Evolutionary conservation across 2,113 vertebrate genomes (phyloP).

Genomic region (Odobenus rosmarus): DNA sequence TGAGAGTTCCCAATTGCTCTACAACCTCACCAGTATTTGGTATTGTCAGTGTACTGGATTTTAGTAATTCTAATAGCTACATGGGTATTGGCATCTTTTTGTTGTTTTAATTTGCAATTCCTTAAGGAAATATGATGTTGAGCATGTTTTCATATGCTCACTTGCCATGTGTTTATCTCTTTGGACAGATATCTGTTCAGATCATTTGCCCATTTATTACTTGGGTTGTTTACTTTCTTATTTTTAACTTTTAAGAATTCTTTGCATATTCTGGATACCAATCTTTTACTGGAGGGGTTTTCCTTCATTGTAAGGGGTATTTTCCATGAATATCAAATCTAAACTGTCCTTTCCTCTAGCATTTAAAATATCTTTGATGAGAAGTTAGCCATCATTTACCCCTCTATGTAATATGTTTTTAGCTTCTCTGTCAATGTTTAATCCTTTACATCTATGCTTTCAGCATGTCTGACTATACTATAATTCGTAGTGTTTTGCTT

Average conservation of each 20-base stretch:
- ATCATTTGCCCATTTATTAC: not conserved
- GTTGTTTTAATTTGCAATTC: not conserved
- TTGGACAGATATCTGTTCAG: not conserved
- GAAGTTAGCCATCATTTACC: not conserved
- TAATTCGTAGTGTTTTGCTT: not conserved
- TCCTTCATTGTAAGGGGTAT: not conserved
- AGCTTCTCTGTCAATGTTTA: not conserved
- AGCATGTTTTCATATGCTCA: not conserved
- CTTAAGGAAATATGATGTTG: not conserved
- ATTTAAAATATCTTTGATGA: not conserved
- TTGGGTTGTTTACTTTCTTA: not conserved
- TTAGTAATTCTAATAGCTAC: not conserved
- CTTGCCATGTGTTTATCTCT: not conserved
- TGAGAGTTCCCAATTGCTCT: not conserved
- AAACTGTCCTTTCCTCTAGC: not conserved
- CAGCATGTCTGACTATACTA: not conserved
- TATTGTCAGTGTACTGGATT: not conserved
- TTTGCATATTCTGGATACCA: not conserved
- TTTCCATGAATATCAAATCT: not conserved
- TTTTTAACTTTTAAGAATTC: not conserved
- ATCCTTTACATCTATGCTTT: not conserved
- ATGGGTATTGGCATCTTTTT: not conserved
- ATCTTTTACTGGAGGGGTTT: not conserved
- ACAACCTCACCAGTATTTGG: not conserved
- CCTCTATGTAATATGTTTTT: not conserved